Evolutionary conservation across 2,888 invertebrate genomes (phyloP), one percentile per base, ranked within the genome.

Genomic region (Coremacera marginata): DNA sequence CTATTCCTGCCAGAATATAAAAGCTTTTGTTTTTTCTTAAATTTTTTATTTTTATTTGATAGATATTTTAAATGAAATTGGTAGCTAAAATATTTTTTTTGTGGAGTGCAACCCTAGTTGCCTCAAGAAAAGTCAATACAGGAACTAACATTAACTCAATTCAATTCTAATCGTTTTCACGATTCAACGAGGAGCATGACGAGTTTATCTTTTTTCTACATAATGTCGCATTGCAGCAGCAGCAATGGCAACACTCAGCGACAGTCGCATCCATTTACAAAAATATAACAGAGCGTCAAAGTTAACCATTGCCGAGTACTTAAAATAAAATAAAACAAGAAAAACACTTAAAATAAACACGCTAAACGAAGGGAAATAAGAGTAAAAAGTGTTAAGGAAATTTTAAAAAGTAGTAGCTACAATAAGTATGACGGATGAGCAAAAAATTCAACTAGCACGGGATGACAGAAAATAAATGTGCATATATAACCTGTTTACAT

Each of bases 81-180:
- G n/a, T n/a, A n/a, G 31, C 31, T 31, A 31, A 31, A 3, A 31
- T 31, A 31, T 4, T 31, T 31, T 31, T 5, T 31, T 31, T 4
- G 60, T 1, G 16, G 22, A 5, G 25, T 7, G 5, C 11, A 44
- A 44, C 4, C 11, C 0, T 44, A 2, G 14, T n/a, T 14, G 19
- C 22, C 5, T 19, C 68, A 51, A 49, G 7, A 51, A 22, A 67
- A 51, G 25, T 51, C 27, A 68, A 68, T 68, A 51, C 11, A 16
- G 25, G 37, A 67, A 25, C 49, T 49, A 49, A 67, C 19, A n/a
- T 19, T 14, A 67, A 67, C 25, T 49, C 44, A 68, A 68, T 68
- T 8, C 67, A n/a, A 19, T 9, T 49, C 49, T 44, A 51, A 68
- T 68, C 27, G 44, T 68, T 51, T 49, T 51, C 49, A 68, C 68